Base-by-base conservation (phyloP, 2,797 vertebrate genomes). In the Pteronotus mesoamericanus region DNA sequence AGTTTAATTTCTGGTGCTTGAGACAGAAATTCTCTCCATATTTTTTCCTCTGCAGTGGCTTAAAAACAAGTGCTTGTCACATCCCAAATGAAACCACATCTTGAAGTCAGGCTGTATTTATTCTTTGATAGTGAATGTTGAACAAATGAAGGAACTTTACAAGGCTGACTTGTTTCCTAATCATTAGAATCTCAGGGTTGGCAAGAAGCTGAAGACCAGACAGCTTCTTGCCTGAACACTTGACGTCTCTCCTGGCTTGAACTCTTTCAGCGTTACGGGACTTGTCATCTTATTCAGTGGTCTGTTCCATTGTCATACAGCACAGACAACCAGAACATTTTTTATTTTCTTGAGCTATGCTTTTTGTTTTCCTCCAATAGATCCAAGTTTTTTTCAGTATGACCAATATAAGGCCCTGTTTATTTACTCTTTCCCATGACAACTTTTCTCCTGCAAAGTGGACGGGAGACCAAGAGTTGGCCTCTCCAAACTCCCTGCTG, bases 121-220 rank as follows among this genome's bases (percentile, higher is more conserved):
- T 64, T 91, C n/a, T 96, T 89, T 75, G 83, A 91, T 34, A 66
- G 48, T 39, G 88, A 96, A 46, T 91, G 78, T 48, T 59, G 55
- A 83, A 89, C 48, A 51, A 96, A 74, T 77, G 83, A 34, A 59
- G 64, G 55, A 77, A 88, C 39, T 72, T 39, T 39, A 24, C 48
- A 32, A 89, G 19, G 16, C 5, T 77, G 68, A 37, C 61, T 89
- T 77, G 34, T 85, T 88, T 93, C 34, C 55, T 72, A 66, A 26
- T 11, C 1, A 10, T 59, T 64, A 89, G 83, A 79, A 66, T 55
- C 44, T 74, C 74, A 26, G 42, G 5, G 51, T 55, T 55, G 37
- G 82, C 51, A 94, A 92, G 86, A 86, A 93, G 21, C 29, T 39
- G 29, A 84, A n/a, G 34, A 71, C 53, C 9, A 69, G 11, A 16